These are phyloP conservation scores for Spermophilus dauricus DNA, from an alignment of 2,113 vertebrate genomes.

Conservation along the genomic window DNA sequence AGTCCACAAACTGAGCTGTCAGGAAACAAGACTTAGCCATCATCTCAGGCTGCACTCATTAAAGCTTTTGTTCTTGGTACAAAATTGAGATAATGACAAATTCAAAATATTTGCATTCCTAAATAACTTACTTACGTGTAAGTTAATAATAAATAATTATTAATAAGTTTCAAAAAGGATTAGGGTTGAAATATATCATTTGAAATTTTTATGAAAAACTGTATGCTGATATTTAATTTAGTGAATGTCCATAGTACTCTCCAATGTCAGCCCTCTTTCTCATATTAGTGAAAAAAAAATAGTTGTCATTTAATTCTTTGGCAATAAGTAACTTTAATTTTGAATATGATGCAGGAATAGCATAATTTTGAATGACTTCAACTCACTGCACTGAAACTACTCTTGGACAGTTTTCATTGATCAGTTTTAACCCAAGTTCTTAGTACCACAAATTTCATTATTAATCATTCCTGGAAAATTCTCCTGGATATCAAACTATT, in stretches of 20 bases:
- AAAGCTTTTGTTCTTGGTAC: neutral
- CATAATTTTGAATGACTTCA: conserved; percentile 37
- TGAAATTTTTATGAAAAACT: conserved; percentile 45
- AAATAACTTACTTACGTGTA: neutral
- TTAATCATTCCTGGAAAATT: conserved; percentile 16
- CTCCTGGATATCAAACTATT: neutral
- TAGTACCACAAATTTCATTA: neutral
- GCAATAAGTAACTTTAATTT: conserved; percentile 1
- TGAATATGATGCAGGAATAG: neutral
- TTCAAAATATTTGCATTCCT: neutral
- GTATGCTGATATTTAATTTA: neutral
- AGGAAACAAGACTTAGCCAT: neutral
- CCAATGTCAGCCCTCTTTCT: neutral
- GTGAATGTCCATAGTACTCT: neutral
- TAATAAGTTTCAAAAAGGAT: neutral
- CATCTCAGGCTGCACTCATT: neutral
- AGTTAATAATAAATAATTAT: conserved; percentile 15
- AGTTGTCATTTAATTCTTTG: neutral
- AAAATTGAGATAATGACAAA: conserved; percentile 25
- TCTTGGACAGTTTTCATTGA: neutral
- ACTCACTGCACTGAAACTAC: neutral
- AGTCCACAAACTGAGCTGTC: neutral
- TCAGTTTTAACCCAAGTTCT: conserved; percentile 2
- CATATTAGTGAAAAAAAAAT: neutral
- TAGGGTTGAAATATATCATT: neutral